These are phyloP conservation scores for Stercorarius parasiticus DNA, from an alignment of 2,113 vertebrate species.

Conservation along the genomic window DNA sequence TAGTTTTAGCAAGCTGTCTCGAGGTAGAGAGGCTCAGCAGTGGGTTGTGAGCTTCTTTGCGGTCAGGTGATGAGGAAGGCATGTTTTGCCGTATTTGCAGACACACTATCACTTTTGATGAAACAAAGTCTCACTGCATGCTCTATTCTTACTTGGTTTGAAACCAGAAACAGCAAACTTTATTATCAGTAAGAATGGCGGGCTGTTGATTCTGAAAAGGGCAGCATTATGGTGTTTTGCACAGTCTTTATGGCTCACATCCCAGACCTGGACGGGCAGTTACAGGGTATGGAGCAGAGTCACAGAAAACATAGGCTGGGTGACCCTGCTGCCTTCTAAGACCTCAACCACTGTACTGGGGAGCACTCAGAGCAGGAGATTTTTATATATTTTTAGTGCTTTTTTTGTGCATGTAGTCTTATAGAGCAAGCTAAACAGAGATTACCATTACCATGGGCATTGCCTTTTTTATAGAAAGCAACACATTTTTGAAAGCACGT, in stretches of 20 bases:
- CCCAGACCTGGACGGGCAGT: not conserved
- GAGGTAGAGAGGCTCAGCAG: not conserved
- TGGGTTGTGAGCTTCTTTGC: not conserved
- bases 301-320: not conserved
- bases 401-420: not conserved
- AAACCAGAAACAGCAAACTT: not conserved
- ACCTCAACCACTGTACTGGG: not conserved
- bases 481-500: not conserved
- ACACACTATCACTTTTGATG: fast-evolving
- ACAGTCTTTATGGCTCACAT: not conserved
- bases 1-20: not conserved
- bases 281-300: not conserved
- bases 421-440: not conserved
- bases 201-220: not conserved
- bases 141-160: not conserved
- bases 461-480: not conserved
- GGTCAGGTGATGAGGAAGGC: not conserved
- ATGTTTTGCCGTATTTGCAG: not conserved
- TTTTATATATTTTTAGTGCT: not conserved
- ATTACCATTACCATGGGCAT: not conserved
- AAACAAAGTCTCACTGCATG: not conserved
- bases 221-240: not conserved
- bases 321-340: not conserved
- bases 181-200: not conserved
- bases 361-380: not conserved